Conservation (phyloP, 2,797 vertebrate species). For the Coilia nasus region DNA sequence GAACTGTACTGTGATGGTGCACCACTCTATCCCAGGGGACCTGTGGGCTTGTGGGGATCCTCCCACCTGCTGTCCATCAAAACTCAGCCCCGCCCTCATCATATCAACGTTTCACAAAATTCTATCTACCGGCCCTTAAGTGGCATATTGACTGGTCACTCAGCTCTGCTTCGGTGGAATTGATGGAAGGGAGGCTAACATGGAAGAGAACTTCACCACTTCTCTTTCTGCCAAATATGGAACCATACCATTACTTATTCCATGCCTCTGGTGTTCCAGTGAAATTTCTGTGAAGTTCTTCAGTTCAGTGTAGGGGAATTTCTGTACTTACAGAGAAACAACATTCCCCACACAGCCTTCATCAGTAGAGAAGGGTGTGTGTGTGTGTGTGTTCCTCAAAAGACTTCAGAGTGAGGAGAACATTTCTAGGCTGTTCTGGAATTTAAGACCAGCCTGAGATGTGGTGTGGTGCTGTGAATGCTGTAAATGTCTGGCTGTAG, state of each 20-base stretch:
- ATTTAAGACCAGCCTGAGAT: constrained; percentile 64
- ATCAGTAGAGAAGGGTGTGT: background rate
- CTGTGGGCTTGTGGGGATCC: constrained; percentile 46
- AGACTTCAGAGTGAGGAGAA: background rate
- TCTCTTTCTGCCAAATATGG: background rate
- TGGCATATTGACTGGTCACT: background rate
- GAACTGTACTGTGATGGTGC: constrained; percentile 12
- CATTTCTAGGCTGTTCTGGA: constrained; percentile 44
- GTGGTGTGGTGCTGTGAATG: constrained; percentile 25
- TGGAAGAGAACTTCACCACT: background rate
- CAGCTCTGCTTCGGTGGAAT: background rate
- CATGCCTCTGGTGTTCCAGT: background rate
- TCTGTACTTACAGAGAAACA: background rate
- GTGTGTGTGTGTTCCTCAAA: background rate
- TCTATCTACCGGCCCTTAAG: background rate
- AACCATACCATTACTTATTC: background rate
- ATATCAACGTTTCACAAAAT: background rate
- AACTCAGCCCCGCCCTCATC: background rate
- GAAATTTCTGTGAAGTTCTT: background rate
- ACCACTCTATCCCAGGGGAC: constrained; percentile 62
- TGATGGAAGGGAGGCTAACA: background rate
- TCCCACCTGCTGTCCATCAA: background rate
- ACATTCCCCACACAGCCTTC: background rate
- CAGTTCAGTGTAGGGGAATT: background rate
- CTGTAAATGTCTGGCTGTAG: constrained; percentile 28